These are phyloP conservation scores for Drosophila helvetica DNA, from an alignment of 2,888 invertebrate genomes.

Conservation along the genomic window DNA sequence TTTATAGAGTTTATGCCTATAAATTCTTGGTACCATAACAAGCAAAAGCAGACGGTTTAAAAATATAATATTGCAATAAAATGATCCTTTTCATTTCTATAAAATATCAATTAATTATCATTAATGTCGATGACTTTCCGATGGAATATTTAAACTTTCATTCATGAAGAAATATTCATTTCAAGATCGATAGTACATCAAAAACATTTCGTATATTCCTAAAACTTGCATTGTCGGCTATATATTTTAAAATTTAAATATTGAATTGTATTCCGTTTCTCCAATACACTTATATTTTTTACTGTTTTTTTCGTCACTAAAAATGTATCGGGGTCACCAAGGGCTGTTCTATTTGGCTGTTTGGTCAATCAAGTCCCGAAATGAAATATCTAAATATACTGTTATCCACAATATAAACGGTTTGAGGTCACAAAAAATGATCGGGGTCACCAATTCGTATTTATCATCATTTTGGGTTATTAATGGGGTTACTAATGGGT, in stretches of 20 bases:
- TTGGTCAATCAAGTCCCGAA: background rate
- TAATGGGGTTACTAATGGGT: background rate
- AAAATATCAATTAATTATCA: too few species aligned
- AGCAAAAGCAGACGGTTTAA: background rate
- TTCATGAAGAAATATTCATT: too few species aligned
- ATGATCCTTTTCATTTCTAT: too few species aligned
- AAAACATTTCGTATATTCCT: too few species aligned
- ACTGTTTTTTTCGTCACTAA: background rate
- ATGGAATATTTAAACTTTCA: too few species aligned
- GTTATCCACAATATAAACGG: background rate
- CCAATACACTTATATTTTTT: background rate
- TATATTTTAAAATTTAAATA: too few species aligned
- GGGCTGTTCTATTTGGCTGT: background rate
- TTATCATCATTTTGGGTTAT: background rate
- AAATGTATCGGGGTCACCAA: background rate
- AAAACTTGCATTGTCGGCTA: too few species aligned
- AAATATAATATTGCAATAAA: too few species aligned
- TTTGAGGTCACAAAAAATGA: background rate
- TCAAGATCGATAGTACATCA: too few species aligned
- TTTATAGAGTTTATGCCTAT: background rate
- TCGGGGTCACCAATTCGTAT: background rate
- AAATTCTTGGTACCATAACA: too few species aligned
- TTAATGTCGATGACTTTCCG: too few species aligned
- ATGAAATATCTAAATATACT: background rate
- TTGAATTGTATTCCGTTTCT: too few species aligned